These are phyloP conservation scores for Chaenodraco wilsoni DNA, from an alignment of 2,797 vertebrate genomes.

Conservation along the genomic window DNA sequence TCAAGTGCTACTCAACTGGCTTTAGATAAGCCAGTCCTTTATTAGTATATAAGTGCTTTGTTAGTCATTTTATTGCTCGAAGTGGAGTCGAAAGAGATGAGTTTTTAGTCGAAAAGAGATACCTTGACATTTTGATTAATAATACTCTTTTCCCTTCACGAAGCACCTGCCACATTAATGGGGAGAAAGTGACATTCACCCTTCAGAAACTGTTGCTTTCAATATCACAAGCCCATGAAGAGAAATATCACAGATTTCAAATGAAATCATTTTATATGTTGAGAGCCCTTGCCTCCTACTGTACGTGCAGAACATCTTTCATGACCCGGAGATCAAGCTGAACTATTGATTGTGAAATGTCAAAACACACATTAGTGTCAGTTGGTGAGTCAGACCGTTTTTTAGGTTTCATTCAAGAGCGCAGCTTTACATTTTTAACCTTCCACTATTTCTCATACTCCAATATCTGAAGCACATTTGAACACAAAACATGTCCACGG, in stretches of 20 bases:
- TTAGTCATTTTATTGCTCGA: no score
- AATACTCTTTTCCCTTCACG: constrained; percentile 47
- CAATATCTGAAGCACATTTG: background rate
- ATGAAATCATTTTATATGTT: constrained; percentile 5
- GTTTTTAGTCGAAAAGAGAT: constrained; percentile 26
- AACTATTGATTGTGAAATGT: constrained; percentile 52
- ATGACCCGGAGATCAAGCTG: constrained; percentile 8
- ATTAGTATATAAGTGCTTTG: no score
- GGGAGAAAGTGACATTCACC: constrained; percentile 54
- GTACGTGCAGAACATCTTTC: constrained; percentile 15
- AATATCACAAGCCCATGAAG: constrained; percentile 44
- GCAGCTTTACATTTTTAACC: constrained; percentile 9
- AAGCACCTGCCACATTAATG: constrained; percentile 56
- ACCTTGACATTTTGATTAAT: constrained; percentile 65
- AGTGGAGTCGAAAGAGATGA: constrained; percentile 8
- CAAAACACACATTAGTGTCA: constrained; percentile 23
- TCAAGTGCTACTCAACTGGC: no score
- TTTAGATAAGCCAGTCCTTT: no score
- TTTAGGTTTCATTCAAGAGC: background rate
- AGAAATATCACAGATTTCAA: constrained; percentile 33
- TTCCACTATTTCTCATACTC: constrained; percentile 12
- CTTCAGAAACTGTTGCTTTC: constrained; percentile 44
- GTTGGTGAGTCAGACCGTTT: background rate
- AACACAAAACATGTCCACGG: constrained; percentile 9
- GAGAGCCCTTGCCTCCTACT: constrained; percentile 9